These are phyloP conservation scores for Sycophaga agraensis DNA, from an alignment of 1,140 invertebrate genomes.

Conservation along the genomic window DNA sequence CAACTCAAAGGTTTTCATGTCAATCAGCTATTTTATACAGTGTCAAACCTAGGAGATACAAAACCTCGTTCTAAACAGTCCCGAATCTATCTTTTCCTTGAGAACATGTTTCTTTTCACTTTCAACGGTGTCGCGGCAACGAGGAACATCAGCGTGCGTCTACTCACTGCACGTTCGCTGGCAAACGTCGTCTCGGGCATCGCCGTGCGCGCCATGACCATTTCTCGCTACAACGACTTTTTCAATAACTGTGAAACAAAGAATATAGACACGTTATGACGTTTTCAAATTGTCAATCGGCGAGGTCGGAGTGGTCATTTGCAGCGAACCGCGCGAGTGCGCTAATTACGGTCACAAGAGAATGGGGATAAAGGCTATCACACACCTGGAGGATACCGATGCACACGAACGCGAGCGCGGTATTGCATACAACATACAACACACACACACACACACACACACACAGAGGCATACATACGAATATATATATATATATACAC, in stretches of 20 bases:
- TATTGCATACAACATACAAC: neutral
- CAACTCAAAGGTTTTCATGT: constrained; percentile 33
- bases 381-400: constrained; percentile 1
- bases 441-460: too few relatives aligned
- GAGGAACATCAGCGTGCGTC: neutral
- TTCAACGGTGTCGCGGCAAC: neutral
- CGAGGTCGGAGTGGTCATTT: too few relatives aligned
- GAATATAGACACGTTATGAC: too few relatives aligned
- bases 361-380: neutral
- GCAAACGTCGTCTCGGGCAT: neutral
- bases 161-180: neutral
- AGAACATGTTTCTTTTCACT: neutral
- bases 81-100: constrained; percentile 12
- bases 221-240: constrained; percentile 11
- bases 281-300: too few relatives aligned
- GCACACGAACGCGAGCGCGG: constrained; percentile 15
- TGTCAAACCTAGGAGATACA: constrained; percentile 17
- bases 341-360: neutral
- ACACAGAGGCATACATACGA: too few relatives aligned
- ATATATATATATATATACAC: too few relatives aligned
- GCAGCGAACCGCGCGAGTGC: too few relatives aligned
- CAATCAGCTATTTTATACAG: constrained; percentile 48
- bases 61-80: constrained; percentile 4
- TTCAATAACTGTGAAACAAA: neutral
- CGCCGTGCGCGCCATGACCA: neutral